A percentile compares a stretch with the other conserved stretches of the same genome.
Conservation (phyloP, 1,140 invertebrate genomes). For the Zaprionus kolodkinae region DNA sequence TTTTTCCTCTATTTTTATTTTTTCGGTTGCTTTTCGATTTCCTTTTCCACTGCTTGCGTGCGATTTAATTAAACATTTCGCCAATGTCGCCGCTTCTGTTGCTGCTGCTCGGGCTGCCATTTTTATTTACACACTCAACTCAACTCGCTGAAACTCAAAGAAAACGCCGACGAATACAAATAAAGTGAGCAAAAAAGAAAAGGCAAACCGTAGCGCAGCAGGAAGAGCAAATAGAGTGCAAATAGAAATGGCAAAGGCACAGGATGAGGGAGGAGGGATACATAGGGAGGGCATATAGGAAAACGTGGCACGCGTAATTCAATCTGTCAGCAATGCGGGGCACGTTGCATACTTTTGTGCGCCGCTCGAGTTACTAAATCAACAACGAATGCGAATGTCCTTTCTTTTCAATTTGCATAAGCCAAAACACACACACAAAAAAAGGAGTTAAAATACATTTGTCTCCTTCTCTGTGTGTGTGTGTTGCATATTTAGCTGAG, state of each 20-base stretch:
- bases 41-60: constrained; percentile 53
- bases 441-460: constrained; percentile 6
- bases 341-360: constrained; percentile 64
- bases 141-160: constrained; percentile 29
- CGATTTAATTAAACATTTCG: constrained; percentile 77
- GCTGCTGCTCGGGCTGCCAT: constrained; percentile 46
- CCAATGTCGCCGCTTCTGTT: constrained; percentile 36
- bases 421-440: constrained; percentile 11
- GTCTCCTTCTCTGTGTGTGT: neutral
- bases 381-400: constrained; percentile 52
- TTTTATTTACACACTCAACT: constrained; percentile 39
- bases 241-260: constrained; percentile 19
- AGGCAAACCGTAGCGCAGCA: constrained; percentile 35
- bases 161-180: constrained; percentile 24
- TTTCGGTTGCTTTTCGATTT: constrained; percentile 65
- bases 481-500: constrained; percentile 52
- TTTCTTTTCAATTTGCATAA: constrained; percentile 56
- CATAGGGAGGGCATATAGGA: constrained; percentile 9
- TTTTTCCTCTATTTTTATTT: neutral
- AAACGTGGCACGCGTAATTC: constrained; percentile 64
- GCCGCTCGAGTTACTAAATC: constrained; percentile 66
- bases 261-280: neutral
- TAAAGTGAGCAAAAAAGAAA: constrained; percentile 22
- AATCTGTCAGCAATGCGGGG: constrained; percentile 63
- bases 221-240: constrained; percentile 26